Evolutionary conservation across 2,888 invertebrate genomes (phyloP), one percentile per base, ranked within the genome.

Genomic region (Philereme transversata): DNA sequence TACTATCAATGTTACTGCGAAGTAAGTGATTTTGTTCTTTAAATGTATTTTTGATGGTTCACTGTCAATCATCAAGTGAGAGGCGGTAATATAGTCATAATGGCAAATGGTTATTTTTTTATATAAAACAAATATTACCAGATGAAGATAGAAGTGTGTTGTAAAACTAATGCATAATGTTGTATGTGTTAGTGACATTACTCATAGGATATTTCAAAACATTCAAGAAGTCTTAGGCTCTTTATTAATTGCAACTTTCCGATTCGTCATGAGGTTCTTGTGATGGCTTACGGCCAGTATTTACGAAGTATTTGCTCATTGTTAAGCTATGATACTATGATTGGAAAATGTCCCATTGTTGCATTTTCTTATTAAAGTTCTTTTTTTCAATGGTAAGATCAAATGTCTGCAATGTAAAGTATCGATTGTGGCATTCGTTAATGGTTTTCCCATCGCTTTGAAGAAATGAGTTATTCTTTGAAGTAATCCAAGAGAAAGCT

Each of bases 1-100:
- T 51, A 94, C 93, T 22, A 96, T 96, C 34, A 96, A 96, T 33
- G 94, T 99, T 4, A 94, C 95, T 55, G 96, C 98, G 11, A 96
- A 95, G 97, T 98, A 93, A 93, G 92, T 84, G 47, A n/a, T 36
- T 43, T 38, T 38, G 7, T 7, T 5, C 5, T 38, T 38, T 38
- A 5, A 4, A 38, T 6, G 36, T 5, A 6, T 38, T 38, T 7
- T 6, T 6, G 36, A 5, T 38, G 36, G 4, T 5, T 38, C 36
- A 38, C 36, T 38, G 36, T 3, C 36, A 22, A 22, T 22, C 22
- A 22, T 22, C 22, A 22, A 22, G 22, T 22, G 22, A 22, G 22
- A 22, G 22, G 22, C 22, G 22, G 22, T 22, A 22, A 22, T 22
- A 22, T 22, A 22, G 22, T 22, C 22, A 3, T 22, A 22, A 22